These are phyloP conservation scores for Omphaloscelis lunosa DNA, from an alignment of 2,888 invertebrate genomes.

Conservation along the genomic window DNA sequence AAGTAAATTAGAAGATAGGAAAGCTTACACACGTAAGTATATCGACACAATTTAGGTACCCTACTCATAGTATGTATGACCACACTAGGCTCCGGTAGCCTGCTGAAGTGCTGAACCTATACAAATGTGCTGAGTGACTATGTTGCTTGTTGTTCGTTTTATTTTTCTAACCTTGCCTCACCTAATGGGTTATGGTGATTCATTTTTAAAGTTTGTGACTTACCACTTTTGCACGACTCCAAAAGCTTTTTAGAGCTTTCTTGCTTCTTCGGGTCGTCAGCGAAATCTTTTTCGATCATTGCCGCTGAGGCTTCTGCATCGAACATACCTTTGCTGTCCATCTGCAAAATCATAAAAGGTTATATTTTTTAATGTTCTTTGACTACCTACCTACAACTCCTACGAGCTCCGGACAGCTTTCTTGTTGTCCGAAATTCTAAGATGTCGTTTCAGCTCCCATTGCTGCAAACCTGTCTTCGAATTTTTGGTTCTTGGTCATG, in stretches of 20 bases:
- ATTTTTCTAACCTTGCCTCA: background rate
- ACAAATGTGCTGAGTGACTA: background rate
- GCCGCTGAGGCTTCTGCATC: conserved; percentile 76
- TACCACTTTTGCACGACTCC: conserved; percentile 83
- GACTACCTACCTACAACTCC: too few species aligned
- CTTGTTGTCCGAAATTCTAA: background rate
- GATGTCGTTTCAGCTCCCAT: background rate
- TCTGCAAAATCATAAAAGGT: conserved; percentile 70
- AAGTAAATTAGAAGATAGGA: background rate
- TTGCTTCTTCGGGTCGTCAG: conserved; percentile 75
- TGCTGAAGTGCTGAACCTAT: background rate
- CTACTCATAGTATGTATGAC: background rate
- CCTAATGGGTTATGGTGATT: background rate
- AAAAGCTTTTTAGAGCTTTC: conserved; percentile 81
- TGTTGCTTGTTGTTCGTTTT: background rate
- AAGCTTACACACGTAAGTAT: background rate
- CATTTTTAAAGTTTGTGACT: background rate
- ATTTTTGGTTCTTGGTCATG: background rate
- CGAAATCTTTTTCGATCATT: conserved; percentile 77
- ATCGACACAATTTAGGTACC: background rate
- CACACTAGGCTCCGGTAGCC: background rate
- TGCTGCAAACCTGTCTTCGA: background rate
- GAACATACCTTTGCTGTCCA: conserved; percentile 83
- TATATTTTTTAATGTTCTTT: background rate
- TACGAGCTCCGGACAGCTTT: background rate